These are phyloP conservation scores for Whitmania pigra DNA, from an alignment of 1,140 invertebrate species.

Conservation along the genomic window DNA sequence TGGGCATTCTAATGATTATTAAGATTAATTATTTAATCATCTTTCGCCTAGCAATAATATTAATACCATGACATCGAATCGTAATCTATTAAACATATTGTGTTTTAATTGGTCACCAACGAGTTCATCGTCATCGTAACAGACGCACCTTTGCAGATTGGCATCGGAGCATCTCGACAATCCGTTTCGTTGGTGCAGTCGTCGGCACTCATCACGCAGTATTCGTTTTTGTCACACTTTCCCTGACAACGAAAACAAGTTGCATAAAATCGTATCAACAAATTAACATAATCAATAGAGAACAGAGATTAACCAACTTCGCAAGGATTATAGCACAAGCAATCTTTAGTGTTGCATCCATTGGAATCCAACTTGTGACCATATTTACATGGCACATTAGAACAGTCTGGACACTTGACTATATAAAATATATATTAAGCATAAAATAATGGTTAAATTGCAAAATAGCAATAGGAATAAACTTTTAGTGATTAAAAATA, in stretches of 20 bases:
- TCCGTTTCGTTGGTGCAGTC: not conserved
- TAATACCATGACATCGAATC: too few species aligned
- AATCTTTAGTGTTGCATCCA: not conserved
- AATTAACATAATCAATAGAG: too few species aligned
- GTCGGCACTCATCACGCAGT: slow-evolving; percentile 14
- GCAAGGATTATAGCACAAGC: not conserved
- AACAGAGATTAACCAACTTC: not conserved
- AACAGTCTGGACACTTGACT: not conserved
- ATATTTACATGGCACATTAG: not conserved
- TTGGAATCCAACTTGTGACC: not conserved
- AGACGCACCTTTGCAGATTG: not conserved
- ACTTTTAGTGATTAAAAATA: too few species aligned
- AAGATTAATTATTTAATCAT: too few species aligned
- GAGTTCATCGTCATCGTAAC: not conserved
- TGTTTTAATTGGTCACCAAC: not conserved
- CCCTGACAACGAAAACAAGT: not conserved
- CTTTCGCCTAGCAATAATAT: too few species aligned
- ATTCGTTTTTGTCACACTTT: not conserved
- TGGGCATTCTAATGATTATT: too few species aligned
- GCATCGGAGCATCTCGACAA: slow-evolving; percentile 11
- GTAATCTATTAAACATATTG: too few species aligned
- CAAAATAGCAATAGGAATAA: too few species aligned
- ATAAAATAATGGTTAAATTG: too few species aligned
- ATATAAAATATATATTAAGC: too few species aligned
- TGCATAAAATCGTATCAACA: too few species aligned